Conservation (phyloP, 2,888 invertebrate species). For the Meganola albula region DNA sequence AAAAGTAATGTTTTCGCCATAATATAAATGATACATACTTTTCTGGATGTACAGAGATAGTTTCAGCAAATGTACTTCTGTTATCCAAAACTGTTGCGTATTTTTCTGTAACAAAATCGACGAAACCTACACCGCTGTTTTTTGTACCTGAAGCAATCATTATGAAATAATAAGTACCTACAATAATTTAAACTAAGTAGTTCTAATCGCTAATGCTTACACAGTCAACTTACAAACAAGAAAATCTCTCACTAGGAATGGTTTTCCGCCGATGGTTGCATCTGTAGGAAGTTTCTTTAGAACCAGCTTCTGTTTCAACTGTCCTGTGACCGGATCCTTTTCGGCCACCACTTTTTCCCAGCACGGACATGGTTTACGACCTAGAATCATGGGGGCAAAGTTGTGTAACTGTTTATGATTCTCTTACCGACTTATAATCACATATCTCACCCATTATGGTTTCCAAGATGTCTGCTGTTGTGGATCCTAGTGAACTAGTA, state of each 20-base stretch:
- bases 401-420: too few species aligned
- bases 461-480: too few species aligned
- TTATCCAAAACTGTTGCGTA: conserved; percentile 55
- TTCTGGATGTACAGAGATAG: conserved; percentile 70
- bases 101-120: conserved; percentile 69
- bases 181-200: background rate
- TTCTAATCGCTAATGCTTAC: background rate
- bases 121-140: conserved; percentile 66
- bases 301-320: conserved; percentile 44
- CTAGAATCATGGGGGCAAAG: conserved; percentile 26
- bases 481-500: too few species aligned
- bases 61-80: conserved; percentile 49
- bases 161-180: background rate
- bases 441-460: too few species aligned
- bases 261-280: conserved; percentile 59
- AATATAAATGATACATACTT: conserved; percentile 55
- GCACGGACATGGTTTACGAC: conserved; percentile 51
- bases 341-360: conserved; percentile 53
- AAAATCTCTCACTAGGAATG: conserved; percentile 76
- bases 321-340: conserved; percentile 42
- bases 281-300: conserved; percentile 63
- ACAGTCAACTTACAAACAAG: conserved; percentile 67
- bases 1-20: too few species aligned
- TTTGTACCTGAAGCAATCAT: conserved; percentile 58
- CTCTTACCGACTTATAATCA: too few species aligned